Evolutionary conservation across 2,113 vertebrate species (phyloP), one percentile per base, ranked within the genome.

Genomic region (Budorcas taxicolor): DNA sequence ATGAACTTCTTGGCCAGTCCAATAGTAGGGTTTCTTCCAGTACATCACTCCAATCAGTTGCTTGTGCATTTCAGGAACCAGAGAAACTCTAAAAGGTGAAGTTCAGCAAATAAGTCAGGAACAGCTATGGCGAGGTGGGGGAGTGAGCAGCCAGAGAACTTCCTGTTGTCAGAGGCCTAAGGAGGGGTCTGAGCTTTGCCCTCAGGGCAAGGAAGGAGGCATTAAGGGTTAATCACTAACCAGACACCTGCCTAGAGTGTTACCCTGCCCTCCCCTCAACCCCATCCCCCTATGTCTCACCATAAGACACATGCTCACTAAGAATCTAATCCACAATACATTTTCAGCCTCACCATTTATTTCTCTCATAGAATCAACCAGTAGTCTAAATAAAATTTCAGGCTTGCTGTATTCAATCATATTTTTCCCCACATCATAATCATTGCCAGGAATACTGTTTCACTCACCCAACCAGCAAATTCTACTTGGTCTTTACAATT

Each of bases 11-110:
- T 43, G 71, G 23, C 23, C 71, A 76, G 12, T 76, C 36, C 40
- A 43, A 14, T 76, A 1, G 5, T 3, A 15, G 29, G 3, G 8
- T 67, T 93, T 83, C 47, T 81, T 80, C 71, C 1, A 45, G 29
- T 7, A 0, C 0, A 25, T 25, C 3, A 12, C 25, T 43, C 57
- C 52, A 2, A 52, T 17, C 50, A 0, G 4, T 12, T 19, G 6
- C 57, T 40, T 53, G 71, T 11, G 7, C 25, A 9, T 7, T 36
- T n/a, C 15, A 29, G 62, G 36, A 86, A 33, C 2, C 60, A 76
- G n/a, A 90, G 64, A 53, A 53, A 55, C 81, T 82, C 29, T 36
- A 7, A 53, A 60, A 62, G 81, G 40, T 43, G 8, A 43, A 5
- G 15, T 11, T 7, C 9, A 57, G 23, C 36, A 21, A 29, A 3